These are phyloP conservation scores for Cassiopea xamachana DNA, from an alignment of 30 jellyfish, hydroid and myxozoan genomes.

Conservation along the genomic window DNA sequence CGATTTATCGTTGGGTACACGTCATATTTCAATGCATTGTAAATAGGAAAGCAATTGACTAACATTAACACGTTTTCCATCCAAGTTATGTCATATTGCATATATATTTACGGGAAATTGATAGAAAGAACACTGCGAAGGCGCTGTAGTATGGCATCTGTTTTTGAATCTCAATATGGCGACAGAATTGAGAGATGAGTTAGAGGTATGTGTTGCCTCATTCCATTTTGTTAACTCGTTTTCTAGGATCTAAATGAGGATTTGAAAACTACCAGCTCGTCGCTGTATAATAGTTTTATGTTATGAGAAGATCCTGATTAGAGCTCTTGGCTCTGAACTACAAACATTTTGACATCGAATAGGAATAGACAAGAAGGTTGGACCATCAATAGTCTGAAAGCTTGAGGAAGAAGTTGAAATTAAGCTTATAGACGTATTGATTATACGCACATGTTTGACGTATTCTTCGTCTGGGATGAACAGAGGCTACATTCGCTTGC, in stretches of 20 bases:
- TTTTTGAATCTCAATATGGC: neutral
- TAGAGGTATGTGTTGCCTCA: too few species aligned
- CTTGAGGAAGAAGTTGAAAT: neutral
- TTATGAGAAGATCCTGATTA: too few species aligned
- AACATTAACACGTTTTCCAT: too few species aligned
- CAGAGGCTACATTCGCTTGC: conserved; percentile 59
- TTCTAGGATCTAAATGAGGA: too few species aligned
- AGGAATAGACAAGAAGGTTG: neutral
- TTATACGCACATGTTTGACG: neutral
- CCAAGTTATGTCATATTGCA: too few species aligned
- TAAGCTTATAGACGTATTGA: neutral
- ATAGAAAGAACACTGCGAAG: neutral
- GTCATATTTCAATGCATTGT: too few species aligned
- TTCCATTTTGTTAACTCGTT: too few species aligned
- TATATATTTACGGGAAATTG: too few species aligned
- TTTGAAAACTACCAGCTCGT: too few species aligned
- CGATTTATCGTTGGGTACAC: too few species aligned
- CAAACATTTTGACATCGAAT: neutral
- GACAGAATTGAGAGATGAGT: neutral
- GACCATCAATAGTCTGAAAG: neutral
- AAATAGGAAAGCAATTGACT: too few species aligned
- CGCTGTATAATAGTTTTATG: too few species aligned
- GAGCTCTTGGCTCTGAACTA: neutral
- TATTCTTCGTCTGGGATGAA: conserved; percentile 28
- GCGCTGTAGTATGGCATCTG: conserved; percentile 4